Evolutionary conservation across 1,140 invertebrate genomes (phyloP), one percentile per base, ranked within the genome.

Genomic region (Leptinotarsa lineolata): DNA sequence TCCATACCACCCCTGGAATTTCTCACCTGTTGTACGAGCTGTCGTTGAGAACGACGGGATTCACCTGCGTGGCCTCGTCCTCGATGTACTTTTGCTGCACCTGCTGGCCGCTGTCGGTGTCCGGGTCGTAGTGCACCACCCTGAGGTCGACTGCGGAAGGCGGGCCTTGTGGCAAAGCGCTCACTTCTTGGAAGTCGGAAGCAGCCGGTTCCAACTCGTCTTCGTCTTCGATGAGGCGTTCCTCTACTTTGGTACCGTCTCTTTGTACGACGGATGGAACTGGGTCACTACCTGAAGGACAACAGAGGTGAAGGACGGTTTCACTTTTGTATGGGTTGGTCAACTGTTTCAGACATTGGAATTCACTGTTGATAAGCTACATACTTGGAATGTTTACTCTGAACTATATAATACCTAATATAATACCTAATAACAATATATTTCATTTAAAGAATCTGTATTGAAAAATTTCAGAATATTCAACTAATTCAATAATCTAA

Each of bases 91-190:
- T 88, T 72, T 91, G 89, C 21, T 92, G 92, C 11, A 94, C 85
- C 69, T 88, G 86, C 77, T 91, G 89, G 73, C 91, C 92, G 86
- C 93, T 90, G 20, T 88, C 86, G 69, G 91, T 92, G 74, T 89
- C 88, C 1, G 92, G 91, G 84, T 94, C 90, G 77, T 92, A 94
- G 73, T 90, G 90, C 39, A 94, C 92, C 59, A 94, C 92, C 87
- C 94, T 94, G 88, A 94, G 93, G 85, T 94, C 92, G 18, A 94
- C 90, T 54, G 88, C 87, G 81, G 64, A 66, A 16, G 64, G 64
- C 48, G 48, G 48, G 16, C 48, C 48, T 39, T 66, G 22, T 15
- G 64, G 6, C 90, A 87, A 54, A 21, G 20, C 16, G 86, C 78
- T 81, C 86, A 86, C 84, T 83, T 88, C 76, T 83, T 87, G 75